Base-by-base conservation (phyloP, 2,888 invertebrate species). In the Chalcosyrphus nemorum region DNA sequence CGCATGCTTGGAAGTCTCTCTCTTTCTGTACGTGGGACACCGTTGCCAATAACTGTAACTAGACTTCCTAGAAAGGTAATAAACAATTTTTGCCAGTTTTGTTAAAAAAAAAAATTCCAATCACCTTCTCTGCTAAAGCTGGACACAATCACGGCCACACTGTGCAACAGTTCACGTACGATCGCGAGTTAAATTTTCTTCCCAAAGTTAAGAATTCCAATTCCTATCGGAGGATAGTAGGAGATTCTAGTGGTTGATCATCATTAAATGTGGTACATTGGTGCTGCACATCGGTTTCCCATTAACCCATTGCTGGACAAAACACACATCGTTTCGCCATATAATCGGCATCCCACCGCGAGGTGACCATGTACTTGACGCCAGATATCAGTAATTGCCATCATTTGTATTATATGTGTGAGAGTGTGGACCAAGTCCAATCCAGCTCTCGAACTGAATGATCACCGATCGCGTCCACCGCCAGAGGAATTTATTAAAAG, bases 341-440 rank as follows among this genome's bases (percentile, higher is more conserved):
- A 56, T 50, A 57, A 84, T 74, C 61, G 74, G 63, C 80, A 80
- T 81, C 81, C 71, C 57, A 76, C 70, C 65, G 76, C 71, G 71
- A 41, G 71, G 61, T 54, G 81, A 85, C 66, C 81, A 72, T 85
- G 81, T 80, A 71, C 71, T 81, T 85, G 85, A 85, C 85, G 85
- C 85, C 85, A 85, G 80, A 85, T 76, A 85, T 81, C 85, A 76
- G 85, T 85, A 85, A 85, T 85, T 85, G 85, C 85, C 80, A 81
- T 81, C 85, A 85, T 85, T 85, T 85, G 85, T 85, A 80, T 65
- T 71, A 71, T 81, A 52, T 76, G 71, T 70, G 75, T 65, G 80
- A 75, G 78, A 70, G 80, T 68, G 66, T 13, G 19, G 76, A 65
- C 57, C 35, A 41, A 45, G 27, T 54, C 24, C 47, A 32, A 13